Conservation (phyloP, 1,140 invertebrate genomes). For the Chrysopa pallens region DNA sequence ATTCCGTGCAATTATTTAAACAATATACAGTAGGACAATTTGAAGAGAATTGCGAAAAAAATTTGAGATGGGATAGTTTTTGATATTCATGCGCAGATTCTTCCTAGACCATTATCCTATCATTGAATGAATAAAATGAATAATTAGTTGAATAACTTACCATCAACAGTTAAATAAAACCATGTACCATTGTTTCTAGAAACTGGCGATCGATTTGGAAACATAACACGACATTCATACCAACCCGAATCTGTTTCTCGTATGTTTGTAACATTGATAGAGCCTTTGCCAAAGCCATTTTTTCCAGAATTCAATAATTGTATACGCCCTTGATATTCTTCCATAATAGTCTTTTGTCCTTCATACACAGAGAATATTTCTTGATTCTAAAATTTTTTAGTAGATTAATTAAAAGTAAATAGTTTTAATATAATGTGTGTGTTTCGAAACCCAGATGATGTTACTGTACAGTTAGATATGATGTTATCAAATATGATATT, state of each 20-base stretch:
- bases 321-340: conserved; percentile 58
- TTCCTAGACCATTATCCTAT: too few species aligned
- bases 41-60: too few species aligned
- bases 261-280: conserved; percentile 77
- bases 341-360: conserved; percentile 42
- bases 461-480: too few species aligned
- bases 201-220: conserved; percentile 70
- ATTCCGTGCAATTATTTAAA: too few species aligned
- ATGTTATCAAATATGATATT: too few species aligned
- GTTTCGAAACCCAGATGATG: too few species aligned
- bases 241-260: conserved; percentile 75
- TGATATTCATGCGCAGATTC: too few species aligned
- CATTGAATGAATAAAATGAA: not conserved
- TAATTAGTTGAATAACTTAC: conserved; percentile 30
- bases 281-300: conserved; percentile 47
- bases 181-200: conserved; percentile 74
- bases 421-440: too few species aligned
- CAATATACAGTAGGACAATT: too few species aligned
- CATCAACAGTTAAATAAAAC: conserved; percentile 71
- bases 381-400: conserved; percentile 34
- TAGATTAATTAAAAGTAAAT: too few species aligned
- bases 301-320: conserved; percentile 29
- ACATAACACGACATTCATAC: conserved; percentile 79
- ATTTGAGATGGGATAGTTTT: too few species aligned
- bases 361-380: conserved; percentile 67